Base-by-base conservation (phyloP, 1,140 invertebrate species). In the Maconellicoccus hirsutus region DNA sequence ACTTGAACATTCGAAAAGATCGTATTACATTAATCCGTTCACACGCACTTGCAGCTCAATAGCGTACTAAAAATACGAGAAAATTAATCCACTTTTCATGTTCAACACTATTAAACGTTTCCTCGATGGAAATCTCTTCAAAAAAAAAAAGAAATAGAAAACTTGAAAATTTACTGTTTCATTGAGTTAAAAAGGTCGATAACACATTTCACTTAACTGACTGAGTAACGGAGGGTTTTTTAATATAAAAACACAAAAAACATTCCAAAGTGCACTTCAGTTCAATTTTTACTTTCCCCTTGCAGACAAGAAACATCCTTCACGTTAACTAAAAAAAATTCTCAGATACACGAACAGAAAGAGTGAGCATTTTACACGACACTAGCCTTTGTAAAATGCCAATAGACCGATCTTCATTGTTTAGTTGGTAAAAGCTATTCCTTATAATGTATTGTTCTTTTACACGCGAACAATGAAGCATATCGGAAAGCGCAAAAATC, bases 391-490 rank as follows among this genome's bases (percentile, higher is more conserved):
- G 42, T 52, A 52, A 52, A 52, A 52, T 52, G 42, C 42, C 42
- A 52, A 52, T 52, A 52, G 42, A 52, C 42, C 42, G 42, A 52
- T 52, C 42, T 52, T 52, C 42, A 52, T 52, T 52, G 42, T 52
- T 52, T 52, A 52, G 42, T 16, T 19, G 42, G 42, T 52, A 52
- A 52, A 52, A 52, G 42, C 42, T 52, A 52, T 52, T 52, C 42
- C n/a, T 52, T 52, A 52, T 16, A 52, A 52, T 52, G 42, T 52
- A 52, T 52, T 52, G 42, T 52, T 52, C 42, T 52, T 52, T 52
- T 52, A 52, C 42, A 52, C 42, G 42, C 42, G 42, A 52, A 52
- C 42, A 52, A 52, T 52, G 42, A 3, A 19, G 42, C 29, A 33
- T 52, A 52, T 52, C 42, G 42, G 42, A 52, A 52, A 52, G n/a